These are phyloP conservation scores for Meloidogyne hapla DNA, from an alignment of 1,140 invertebrate genomes.

Conservation along the genomic window DNA sequence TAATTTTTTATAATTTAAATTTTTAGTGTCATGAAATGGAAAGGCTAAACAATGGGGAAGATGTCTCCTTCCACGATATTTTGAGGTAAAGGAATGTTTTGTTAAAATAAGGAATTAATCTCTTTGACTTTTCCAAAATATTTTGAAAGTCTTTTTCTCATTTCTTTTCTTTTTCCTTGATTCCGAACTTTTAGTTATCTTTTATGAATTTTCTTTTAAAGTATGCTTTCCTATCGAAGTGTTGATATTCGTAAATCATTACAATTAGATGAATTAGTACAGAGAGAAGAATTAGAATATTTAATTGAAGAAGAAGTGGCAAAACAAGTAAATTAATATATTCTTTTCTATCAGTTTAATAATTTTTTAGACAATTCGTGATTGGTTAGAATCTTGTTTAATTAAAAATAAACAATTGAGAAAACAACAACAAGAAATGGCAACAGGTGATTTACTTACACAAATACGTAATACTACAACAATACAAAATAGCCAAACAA, in stretches of 20 bases:
- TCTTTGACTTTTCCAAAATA: no score
- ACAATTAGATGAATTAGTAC: constrained; percentile 94
- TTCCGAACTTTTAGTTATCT: no score
- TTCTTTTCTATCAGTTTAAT: constrained; percentile 48
- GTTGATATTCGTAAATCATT: constrained; percentile 97
- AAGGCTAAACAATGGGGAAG: constrained; percentile 93
- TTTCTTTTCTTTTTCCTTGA: no score
- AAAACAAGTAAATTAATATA: constrained; percentile 84
- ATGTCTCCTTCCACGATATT: constrained; percentile 99
- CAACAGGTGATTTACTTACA: constrained; percentile 11
- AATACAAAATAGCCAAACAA: background rate
- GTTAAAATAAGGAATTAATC: background rate
- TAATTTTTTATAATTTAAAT: background rate
- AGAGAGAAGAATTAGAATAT: constrained; percentile 96
- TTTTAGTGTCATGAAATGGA: constrained; percentile 87
- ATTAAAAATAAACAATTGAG: constrained; percentile 49
- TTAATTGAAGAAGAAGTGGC: constrained; percentile 99
- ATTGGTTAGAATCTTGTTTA: constrained; percentile 56
- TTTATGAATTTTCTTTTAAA: constrained; percentile 65
- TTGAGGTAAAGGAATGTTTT: constrained; percentile 77
- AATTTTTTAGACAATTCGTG: constrained; percentile 65
- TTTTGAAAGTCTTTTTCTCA: no score
- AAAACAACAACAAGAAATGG: constrained; percentile 34
- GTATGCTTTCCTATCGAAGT: constrained; percentile 96
- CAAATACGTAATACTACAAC: constrained; percentile 23